Evolutionary conservation across 2,113 vertebrate genomes (phyloP).

Genomic region (Himantopus leucocephalus): DNA sequence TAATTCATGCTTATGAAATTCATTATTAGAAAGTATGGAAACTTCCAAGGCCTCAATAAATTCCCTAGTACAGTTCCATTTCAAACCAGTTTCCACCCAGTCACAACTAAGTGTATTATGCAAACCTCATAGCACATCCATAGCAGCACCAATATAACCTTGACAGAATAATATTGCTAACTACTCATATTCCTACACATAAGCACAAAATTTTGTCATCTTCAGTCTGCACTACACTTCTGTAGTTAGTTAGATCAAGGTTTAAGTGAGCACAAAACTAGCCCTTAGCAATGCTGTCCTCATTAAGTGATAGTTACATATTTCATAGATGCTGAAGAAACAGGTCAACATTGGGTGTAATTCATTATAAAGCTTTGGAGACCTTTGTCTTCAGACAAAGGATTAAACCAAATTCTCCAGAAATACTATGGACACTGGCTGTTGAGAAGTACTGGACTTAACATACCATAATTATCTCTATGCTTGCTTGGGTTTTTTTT

Average conservation of each 20-base stretch:
- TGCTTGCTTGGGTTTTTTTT: not conserved
- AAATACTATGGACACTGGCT: not conserved
- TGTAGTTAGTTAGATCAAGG: not conserved
- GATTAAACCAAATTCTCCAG: not conserved
- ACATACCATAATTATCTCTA: not conserved
- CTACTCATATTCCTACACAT: not conserved
- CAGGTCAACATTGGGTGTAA: not conserved
- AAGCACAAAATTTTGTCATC: not conserved
- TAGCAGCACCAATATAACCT: not conserved
- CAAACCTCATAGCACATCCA: not conserved
- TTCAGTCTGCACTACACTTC: not conserved
- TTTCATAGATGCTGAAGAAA: not conserved
- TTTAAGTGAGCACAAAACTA: not conserved
- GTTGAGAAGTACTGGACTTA: not conserved
- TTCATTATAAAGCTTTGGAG: not conserved
- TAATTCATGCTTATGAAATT: not conserved
- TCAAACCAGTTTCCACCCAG: not conserved
- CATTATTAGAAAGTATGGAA: not conserved
- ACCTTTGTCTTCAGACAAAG: not conserved
- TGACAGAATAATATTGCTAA: not conserved
- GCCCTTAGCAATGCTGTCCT: not conserved
- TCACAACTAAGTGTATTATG: not conserved
- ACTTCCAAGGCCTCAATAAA: not conserved
- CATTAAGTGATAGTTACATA: not conserved
- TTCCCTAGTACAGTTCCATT: not conserved